Conservation (phyloP, 2,797 vertebrate genomes). For the Manis pentadactyla region DNA sequence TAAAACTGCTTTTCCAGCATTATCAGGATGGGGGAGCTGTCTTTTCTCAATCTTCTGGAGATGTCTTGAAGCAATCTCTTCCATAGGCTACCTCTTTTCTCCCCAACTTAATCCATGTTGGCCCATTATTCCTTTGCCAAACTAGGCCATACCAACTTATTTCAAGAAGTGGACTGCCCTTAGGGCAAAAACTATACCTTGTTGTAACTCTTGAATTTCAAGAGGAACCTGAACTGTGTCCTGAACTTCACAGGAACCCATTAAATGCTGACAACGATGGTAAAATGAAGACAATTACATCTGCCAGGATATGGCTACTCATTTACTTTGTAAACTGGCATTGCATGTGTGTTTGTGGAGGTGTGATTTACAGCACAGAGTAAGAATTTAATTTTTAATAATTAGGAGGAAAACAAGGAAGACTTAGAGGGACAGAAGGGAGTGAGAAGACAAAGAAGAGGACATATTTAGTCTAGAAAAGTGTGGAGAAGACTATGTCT, state of each 20-base stretch:
- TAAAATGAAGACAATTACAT: not conserved
- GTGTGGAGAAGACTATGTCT: not conserved
- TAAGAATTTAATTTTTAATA: constrained; percentile 24
- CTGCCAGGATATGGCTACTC: not conserved
- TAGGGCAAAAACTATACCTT: not conserved
- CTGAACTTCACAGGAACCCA: not conserved
- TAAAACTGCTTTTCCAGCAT: not conserved
- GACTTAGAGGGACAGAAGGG: not conserved
- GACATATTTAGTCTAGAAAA: not conserved
- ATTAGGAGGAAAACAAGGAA: not conserved
- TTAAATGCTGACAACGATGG: not conserved
- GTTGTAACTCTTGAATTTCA: not conserved
- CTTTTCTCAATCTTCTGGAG: not conserved
- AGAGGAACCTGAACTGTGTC: no score
- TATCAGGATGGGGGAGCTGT: not conserved
- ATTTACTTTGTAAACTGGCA: not conserved
- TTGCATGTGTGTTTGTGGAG: not conserved
- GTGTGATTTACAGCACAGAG: not conserved
- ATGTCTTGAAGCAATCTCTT: not conserved
- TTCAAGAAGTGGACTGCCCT: not conserved
- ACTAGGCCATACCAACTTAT: not conserved
- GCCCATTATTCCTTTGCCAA: not conserved
- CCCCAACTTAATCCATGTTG: no score
- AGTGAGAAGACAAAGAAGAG: not conserved
- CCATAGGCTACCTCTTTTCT: not conserved